These are phyloP conservation scores for Epinotia nisella DNA, from an alignment of 2,888 invertebrate species.

Conservation along the genomic window DNA sequence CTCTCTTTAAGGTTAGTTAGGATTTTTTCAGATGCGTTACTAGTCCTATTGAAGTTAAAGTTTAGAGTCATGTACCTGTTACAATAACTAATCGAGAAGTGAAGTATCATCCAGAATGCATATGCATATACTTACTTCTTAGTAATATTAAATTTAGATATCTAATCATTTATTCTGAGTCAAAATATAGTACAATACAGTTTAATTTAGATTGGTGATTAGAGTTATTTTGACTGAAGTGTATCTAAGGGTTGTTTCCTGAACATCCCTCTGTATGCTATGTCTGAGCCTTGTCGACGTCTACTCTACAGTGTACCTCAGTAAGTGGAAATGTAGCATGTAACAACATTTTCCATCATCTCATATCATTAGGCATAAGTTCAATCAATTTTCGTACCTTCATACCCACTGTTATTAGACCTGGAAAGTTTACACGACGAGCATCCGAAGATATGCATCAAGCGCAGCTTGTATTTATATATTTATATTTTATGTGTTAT, in stretches of 20 bases:
- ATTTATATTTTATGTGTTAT: conserved; percentile 36
- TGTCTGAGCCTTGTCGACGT: conserved; percentile 6
- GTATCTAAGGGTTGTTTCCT: conserved; percentile 12
- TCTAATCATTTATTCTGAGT: too few relatives aligned
- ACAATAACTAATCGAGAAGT: conserved; percentile 11
- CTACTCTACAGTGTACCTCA: conserved; percentile 19
- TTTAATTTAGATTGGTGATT: conserved; percentile 29
- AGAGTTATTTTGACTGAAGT: conserved; percentile 13
- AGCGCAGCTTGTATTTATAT: conserved; percentile 45
- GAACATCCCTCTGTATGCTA: conserved; percentile 2
- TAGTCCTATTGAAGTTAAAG: conserved; percentile 15
- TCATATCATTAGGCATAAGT: conserved; percentile 34
- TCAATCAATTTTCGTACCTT: conserved; percentile 28
- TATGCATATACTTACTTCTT: conserved; percentile 16
- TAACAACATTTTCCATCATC: conserved; percentile 10
- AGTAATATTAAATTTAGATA: conserved; percentile 17
- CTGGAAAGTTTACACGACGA: conserved; percentile 30
- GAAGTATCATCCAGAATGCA: conserved; percentile 4
- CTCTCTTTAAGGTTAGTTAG: conserved; percentile 28
- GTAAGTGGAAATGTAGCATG: conserved; percentile 15
- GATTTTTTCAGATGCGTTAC: conserved; percentile 9
- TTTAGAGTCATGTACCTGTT: conserved; percentile 42
- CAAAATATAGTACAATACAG: too few relatives aligned
- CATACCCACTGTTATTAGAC: conserved; percentile 34
- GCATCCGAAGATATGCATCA: conserved; percentile 34